Base-by-base conservation (phyloP, 2,113 vertebrate genomes). In the human region DNA sequence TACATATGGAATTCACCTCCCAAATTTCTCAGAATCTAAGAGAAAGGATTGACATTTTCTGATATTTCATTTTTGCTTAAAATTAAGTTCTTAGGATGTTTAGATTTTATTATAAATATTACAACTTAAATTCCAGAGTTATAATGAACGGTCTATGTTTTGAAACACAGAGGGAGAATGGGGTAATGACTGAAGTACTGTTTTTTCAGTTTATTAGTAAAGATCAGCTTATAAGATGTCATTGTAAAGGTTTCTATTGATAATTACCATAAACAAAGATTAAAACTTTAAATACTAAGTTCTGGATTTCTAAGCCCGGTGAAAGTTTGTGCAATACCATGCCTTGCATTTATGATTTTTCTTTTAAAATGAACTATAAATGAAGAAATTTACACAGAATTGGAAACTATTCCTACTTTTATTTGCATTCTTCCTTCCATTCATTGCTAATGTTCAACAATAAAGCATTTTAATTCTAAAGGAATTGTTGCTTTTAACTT, bases 41-140 rank as follows among this genome's bases (percentile, higher is more conserved):
- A 35, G n/a, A 86, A 79, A 30, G 14, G 8, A 32, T 43, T 72
- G 4, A 20, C 45, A 27, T 1, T 40, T 73, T 75, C 70, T 17
- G 4, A 8, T 38, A 94, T 76, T 90, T 93, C 20, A 14, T 45
- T 96, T 95, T 83, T 90, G 43, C 73, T 73, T 86, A 76, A 94
- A 92, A 92, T 95, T 70, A 70, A 50, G 76, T 90, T 93, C 40
- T 88, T 68, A 59, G 20, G 9, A 1, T 64, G 17, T 80, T 68
- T 88, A 86, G 16, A 8, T 68, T 30, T 83, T 93, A 73, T 43
- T 75, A 78, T 72, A 90, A 93, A 92, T 81, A 88, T 40, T 72
- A 80, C 40, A 70, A 81, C 13, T 75, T 82, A 83, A 23, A 92
- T 92, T 59, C 4, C 23, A 93, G 8, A 1, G 2, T 11, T 83